phyloP scores from a whole-genome alignment of 2,797 vertebrate genomes.

The Microchirus variegatus region DNA sequence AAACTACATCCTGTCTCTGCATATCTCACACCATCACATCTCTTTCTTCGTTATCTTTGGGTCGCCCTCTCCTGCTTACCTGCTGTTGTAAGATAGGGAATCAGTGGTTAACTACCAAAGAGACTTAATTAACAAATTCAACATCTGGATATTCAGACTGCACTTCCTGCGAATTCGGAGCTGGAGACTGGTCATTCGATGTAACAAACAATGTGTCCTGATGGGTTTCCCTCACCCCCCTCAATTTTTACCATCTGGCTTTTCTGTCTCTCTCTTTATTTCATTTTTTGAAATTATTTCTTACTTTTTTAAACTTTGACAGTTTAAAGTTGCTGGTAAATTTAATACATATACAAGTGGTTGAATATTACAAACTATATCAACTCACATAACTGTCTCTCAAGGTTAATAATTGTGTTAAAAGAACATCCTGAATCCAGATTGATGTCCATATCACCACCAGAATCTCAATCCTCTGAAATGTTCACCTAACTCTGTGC shows the following conservation, averaged over 20 bases:
- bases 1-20: constrained; percentile 32
- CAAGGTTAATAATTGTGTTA: no score
- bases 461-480: no score
- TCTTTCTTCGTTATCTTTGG: constrained; percentile 42
- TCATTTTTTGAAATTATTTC: constrained; percentile 20
- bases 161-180: constrained; percentile 64
- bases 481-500: no score
- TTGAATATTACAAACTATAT: no score
- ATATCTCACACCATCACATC: constrained; percentile 20
- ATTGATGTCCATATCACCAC: no score
- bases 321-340: constrained; percentile 14
- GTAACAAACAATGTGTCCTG: constrained; percentile 64
- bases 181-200: constrained; percentile 65
- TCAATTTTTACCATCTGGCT: constrained; percentile 65
- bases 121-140: constrained; percentile 77
- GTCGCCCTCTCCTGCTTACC: constrained; percentile 58
- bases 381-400: no score
- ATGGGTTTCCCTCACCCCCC: constrained; percentile 29
- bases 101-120: constrained; percentile 63
- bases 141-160: constrained; percentile 75
- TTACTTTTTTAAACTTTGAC: constrained; percentile 7
- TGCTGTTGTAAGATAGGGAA: constrained; percentile 64
- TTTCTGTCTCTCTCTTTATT: constrained; percentile 38
- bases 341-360: neutral
- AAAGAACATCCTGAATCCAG: no score